phyloP scores from a whole-genome alignment of 2,797 vertebrate species.

The Esox masquinongy region DNA sequence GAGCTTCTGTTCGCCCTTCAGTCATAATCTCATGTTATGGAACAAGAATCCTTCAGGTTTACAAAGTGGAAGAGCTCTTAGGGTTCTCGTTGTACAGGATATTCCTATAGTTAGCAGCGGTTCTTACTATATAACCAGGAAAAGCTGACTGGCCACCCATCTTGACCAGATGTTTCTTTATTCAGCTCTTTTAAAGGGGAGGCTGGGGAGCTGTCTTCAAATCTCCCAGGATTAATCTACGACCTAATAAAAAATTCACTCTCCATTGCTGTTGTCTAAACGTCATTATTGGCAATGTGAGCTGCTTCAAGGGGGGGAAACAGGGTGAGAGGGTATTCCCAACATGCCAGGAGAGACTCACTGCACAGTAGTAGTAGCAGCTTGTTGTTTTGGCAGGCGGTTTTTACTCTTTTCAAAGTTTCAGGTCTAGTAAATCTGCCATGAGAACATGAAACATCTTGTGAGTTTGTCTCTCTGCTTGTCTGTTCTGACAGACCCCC shows the following conservation, averaged over 20 bases:
- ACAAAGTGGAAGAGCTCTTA: constrained; percentile 39
- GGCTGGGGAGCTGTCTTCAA: constrained; percentile 53
- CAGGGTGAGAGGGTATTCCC: constrained; percentile 36
- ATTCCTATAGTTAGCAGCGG: constrained; percentile 53
- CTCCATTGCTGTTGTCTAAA: constrained; percentile 69
- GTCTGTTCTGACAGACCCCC: constrained; percentile 21
- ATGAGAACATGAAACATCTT: constrained; percentile 18
- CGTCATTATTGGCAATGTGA: constrained; percentile 62
- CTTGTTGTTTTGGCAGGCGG: constrained; percentile 52
- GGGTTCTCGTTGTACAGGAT: constrained; percentile 44
- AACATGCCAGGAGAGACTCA: constrained; percentile 21
- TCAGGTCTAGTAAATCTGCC: constrained; percentile 33
- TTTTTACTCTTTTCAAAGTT: constrained; percentile 31
- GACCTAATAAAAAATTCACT: constrained; percentile 66
- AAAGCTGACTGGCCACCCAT: constrained; percentile 59
- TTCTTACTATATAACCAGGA: constrained; percentile 63
- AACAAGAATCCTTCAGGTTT: constrained; percentile 53
- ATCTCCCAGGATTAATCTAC: constrained; percentile 62
- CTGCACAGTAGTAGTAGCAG: constrained; percentile 34
- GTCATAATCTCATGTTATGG: constrained; percentile 56
- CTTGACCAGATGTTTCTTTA: constrained; percentile 69
- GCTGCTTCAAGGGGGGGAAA: no score
- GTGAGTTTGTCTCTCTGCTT: constrained; percentile 36
- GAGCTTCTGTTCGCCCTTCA: constrained; percentile 55
- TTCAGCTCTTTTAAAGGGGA: constrained; percentile 62